Conservation (phyloP, 2,888 invertebrate species). For the Meta bourneti region DNA sequence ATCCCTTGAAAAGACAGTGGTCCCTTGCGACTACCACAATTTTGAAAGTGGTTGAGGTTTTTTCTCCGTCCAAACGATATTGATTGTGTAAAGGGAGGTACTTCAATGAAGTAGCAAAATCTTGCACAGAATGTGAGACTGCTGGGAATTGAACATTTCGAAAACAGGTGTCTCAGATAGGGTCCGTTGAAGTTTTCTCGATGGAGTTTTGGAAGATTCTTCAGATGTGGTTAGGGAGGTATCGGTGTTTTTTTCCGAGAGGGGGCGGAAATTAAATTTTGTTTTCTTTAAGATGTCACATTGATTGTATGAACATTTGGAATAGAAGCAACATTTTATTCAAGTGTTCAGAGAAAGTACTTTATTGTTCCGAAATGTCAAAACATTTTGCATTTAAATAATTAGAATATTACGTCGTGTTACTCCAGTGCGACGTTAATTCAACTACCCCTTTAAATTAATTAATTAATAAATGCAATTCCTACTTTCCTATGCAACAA, state of each 20-base stretch:
- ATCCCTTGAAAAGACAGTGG: background rate
- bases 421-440: too few relatives aligned
- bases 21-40: constrained; percentile 8
- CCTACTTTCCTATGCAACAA: too few relatives aligned
- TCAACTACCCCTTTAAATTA: too few relatives aligned
- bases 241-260: background rate
- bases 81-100: background rate
- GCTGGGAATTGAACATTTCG: background rate
- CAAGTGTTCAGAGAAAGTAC: too few relatives aligned
- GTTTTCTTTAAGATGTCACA: too few relatives aligned
- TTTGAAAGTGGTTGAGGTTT: constrained; percentile 2
- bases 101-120: background rate
- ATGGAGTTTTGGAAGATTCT: background rate
- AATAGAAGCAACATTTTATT: too few relatives aligned
- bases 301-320: too few relatives aligned
- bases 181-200: background rate
- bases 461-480: too few relatives aligned
- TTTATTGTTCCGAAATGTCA: too few relatives aligned
- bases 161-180: background rate
- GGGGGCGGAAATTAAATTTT: background rate
- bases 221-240: background rate
- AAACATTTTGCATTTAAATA: too few relatives aligned
- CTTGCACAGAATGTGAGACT: background rate
- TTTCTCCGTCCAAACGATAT: background rate
- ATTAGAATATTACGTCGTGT: too few relatives aligned